Base-by-base conservation (phyloP, 2,797 vertebrate species). In the Hydrocynus forskahlii region DNA sequence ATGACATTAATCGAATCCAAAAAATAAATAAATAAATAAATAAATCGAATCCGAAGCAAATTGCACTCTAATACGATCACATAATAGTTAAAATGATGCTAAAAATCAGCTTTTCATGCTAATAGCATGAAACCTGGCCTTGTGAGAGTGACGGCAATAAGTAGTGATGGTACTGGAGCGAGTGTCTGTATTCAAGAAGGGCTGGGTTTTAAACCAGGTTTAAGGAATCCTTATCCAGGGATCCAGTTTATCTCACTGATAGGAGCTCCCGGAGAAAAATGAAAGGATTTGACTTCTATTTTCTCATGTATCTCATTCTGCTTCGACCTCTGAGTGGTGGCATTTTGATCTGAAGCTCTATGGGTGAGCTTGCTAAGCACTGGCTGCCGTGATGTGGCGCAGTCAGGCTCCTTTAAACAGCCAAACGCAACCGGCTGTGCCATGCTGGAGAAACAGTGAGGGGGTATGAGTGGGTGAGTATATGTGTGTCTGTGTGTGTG, bases 311-410 rank as follows among this genome's bases (percentile, higher is more conserved):
- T 76, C 25, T 60, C 62, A 40, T 83, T 73, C 59, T 52, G 6
- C 57, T 80, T 85, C 78, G 78, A 40, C 23, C n/a, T 73, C 52
- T 89, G 35, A 73, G 45, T 74, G 70, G 66, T 82, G 19, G 71
- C 83, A 84, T 90, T 88, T 88, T 87, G 86, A 86, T 89, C 75
- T 67, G 69, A 62, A 62, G 62, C 70, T 69, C 50, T 75, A 21
- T 19, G 55, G 7, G 14, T 50, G 35, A 80, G 43, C 50, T 29
- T 19, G 13, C 29, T 69, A 75, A 25, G 16, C 43, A 68, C 59
- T 23, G 48, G 48, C 57, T 75, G 43, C 21, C 16, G 21, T 45
- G 43, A 40, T 50, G 38, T 64, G 67, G n/a, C 64, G 63, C 72
- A 54, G 5, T 10, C 17, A 38, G 29, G 4, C 72, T 74, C 60